A percentile compares a stretch with the other conserved stretches of the same genome.
Evolutionary conservation across 2,888 invertebrate species (phyloP).

Genomic region (Cryptocephalus moraei): DNA sequence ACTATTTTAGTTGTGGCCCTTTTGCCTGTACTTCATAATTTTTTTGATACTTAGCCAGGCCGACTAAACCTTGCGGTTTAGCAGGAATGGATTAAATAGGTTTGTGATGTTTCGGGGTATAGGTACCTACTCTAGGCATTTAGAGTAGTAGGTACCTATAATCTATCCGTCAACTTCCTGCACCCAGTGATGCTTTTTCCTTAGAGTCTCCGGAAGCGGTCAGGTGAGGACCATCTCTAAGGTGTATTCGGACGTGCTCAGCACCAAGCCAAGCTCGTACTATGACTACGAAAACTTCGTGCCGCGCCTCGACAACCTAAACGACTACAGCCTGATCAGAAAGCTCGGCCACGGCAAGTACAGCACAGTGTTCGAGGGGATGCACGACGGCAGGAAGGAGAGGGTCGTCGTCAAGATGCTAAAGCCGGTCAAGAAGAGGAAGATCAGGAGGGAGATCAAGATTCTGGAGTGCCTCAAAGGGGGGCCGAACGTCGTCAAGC

Average conservation of each 20-base stretch:
- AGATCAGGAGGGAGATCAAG: conserved; percentile 36
- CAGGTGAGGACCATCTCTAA: conserved; percentile 26
- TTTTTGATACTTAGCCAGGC: too few relatives aligned
- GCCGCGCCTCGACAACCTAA: conserved; percentile 27
- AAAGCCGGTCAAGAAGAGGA: conserved; percentile 35
- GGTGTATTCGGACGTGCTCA: conserved; percentile 31
- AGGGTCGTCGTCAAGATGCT: conserved; percentile 34
- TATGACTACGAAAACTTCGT: conserved; percentile 33
- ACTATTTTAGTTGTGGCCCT: too few relatives aligned
- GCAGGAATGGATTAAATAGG: too few relatives aligned
- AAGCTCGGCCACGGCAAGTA: conserved; percentile 38
- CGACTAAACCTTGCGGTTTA: too few relatives aligned
- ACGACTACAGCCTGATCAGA: conserved; percentile 29
- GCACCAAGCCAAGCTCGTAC: conserved; percentile 27
- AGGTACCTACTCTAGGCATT: too few relatives aligned
- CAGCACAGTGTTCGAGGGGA: conserved; percentile 35
- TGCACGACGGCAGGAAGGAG: conserved; percentile 27
- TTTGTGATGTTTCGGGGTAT: too few relatives aligned
- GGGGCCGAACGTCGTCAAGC: conserved; percentile 31
- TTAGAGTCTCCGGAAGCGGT: conserved; percentile 7
- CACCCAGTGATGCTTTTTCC: background rate
- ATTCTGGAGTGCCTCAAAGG: conserved; percentile 34
- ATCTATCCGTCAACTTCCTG: too few relatives aligned
- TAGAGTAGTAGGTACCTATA: too few relatives aligned
- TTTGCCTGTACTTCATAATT: too few relatives aligned